These are phyloP conservation scores for Mystacornis crossleyi DNA, from an alignment of 2,113 vertebrate genomes.

Conservation along the genomic window DNA sequence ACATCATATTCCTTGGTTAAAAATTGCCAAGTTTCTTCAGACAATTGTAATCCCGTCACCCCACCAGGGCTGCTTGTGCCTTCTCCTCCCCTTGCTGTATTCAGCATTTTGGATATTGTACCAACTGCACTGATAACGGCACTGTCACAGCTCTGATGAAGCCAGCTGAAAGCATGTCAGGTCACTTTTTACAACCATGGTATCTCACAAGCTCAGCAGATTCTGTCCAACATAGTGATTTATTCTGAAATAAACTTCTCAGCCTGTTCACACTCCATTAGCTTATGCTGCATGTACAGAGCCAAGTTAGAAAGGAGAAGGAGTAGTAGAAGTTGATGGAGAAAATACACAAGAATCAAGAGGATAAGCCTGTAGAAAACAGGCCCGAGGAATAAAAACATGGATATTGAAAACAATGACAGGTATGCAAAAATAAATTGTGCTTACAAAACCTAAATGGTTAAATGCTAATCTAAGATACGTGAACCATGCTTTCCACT, in stretches of 20 bases:
- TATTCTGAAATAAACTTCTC: background rate
- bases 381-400: background rate
- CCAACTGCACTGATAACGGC: background rate
- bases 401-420: background rate
- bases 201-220: background rate
- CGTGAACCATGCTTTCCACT: background rate
- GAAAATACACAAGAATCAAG: background rate
- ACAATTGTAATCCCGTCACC: accelerated
- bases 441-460: background rate
- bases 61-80: background rate
- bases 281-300: background rate
- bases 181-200: background rate
- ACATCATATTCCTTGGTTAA: background rate
- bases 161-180: background rate
- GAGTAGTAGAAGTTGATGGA: background rate
- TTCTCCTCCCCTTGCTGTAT: background rate
- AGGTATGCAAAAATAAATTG: background rate
- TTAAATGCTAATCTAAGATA: background rate
- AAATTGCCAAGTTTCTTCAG: background rate
- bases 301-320: background rate
- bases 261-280: background rate
- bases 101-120: background rate
- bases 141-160: background rate
- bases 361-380: background rate
- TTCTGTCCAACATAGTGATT: background rate